Base-by-base conservation (phyloP, 1,140 invertebrate species). In the Calycopis cecrops region DNA sequence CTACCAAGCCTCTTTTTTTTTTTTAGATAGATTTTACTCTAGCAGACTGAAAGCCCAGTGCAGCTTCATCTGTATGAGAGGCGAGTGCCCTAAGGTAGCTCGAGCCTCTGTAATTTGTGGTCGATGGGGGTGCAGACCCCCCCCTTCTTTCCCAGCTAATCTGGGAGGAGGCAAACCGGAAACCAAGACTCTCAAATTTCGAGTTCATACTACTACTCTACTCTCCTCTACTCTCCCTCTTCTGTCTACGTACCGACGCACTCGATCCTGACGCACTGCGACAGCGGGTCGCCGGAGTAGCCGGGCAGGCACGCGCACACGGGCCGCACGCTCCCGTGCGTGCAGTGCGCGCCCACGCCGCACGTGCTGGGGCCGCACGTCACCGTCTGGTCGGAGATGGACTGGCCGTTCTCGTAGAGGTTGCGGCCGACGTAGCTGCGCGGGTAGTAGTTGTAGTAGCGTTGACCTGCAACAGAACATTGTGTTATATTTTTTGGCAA, bases 241-340 rank as follows among this genome's bases (percentile, higher is more conserved):
- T 40, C 1, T 7, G 14, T 16, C 9, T 37, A 78, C 78, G 83
- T 68, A 90, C 89, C 85, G 60, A 90, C 76, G 73, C 92, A 93
- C 71, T 93, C 92, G 14, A 90, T 90, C 62, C 90, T 89, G 58
- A 89, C 87, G 69, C 92, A 94, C 54, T 89, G 88, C 3, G 82
- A 87, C 48, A 92, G 78, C 9, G 94, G 92, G 81, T 94, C 93
- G 42, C 94, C 93, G 44, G 91, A 92, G 71, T 92, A 90, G 14
- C 93, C 93, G 1, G 92, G 87, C 60, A 91, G 84, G 71, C 94
- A 95, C 48, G 91, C 91, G 78, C 93, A 95, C 2, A 93, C 91
- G 0, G 93, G 91, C 37, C 91, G 78, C 47, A 90, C 90, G 57
- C 88, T 84, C 9, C 91, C 87, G 63, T 89, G 83, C 42, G 90